phyloP scores from a whole-genome alignment of 2,113 vertebrate species.

The Oreotragus oreotragus region DNA sequence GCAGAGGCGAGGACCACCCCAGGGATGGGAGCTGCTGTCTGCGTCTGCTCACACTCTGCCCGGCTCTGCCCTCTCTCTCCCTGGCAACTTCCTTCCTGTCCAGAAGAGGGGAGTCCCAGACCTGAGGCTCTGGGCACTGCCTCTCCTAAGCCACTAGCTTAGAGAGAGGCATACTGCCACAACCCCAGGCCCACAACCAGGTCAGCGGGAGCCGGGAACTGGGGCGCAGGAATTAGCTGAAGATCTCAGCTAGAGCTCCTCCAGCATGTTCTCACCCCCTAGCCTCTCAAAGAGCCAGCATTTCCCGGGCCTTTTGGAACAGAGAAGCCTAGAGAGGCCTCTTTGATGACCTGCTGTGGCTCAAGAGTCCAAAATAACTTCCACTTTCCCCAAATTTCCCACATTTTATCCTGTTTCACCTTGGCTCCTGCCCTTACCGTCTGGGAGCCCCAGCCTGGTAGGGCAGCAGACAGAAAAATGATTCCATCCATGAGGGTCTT shows the following conservation, averaged over 20 bases:
- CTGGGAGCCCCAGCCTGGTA: neutral
- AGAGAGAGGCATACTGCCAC: no score
- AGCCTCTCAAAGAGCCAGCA: neutral
- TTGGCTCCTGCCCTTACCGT: neutral
- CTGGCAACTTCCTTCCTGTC: neutral
- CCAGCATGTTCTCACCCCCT: accelerated
- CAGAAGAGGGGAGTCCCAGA: neutral
- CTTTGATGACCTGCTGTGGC: neutral
- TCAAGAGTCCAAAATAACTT: neutral
- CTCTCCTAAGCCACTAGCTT: neutral
- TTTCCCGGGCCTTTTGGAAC: neutral
- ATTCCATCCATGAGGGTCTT: neutral
- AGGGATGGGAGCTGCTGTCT: neutral
- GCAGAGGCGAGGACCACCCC: accelerated
- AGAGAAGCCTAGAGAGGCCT: neutral
- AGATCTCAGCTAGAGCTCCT: neutral
- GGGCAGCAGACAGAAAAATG: neutral
- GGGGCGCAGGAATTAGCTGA: neutral
- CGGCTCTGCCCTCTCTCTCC: neutral
- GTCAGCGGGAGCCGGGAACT: neutral
- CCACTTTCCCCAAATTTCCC: neutral
- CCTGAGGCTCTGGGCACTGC: neutral
- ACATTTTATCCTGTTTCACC: neutral
- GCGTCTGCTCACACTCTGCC: neutral
- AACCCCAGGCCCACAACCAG: neutral